Evolutionary conservation across 2,888 invertebrate species (phyloP).

Genomic region (Drosophila limbata): DNA sequence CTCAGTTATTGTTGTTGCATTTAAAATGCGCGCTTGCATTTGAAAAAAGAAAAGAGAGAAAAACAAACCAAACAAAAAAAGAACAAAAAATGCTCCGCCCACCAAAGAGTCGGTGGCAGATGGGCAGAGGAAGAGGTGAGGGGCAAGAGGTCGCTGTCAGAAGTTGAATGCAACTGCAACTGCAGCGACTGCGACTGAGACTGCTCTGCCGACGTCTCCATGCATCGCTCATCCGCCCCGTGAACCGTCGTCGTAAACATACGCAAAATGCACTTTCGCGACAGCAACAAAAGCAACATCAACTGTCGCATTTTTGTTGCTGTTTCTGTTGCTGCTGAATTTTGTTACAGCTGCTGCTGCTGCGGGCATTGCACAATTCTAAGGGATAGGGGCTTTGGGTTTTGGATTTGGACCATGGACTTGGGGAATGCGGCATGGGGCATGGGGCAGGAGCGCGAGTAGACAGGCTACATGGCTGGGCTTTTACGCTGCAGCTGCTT

Average conservation of each 20-base stretch:
- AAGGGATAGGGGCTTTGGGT: constrained; percentile 22
- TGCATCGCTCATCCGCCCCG: constrained; percentile 75
- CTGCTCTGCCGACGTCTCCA: constrained; percentile 49
- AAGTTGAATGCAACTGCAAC: constrained; percentile 65
- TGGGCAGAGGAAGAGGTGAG: not conserved
- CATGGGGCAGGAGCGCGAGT: constrained; percentile 9
- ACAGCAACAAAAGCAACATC: constrained; percentile 52
- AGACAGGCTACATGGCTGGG: constrained; percentile 70
- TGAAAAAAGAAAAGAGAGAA: constrained; percentile 59
- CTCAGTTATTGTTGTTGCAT: constrained; percentile 62
- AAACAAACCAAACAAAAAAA: constrained; percentile 67
- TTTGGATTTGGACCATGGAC: constrained; percentile 20
- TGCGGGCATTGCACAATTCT: constrained; percentile 38
- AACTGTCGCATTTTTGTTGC: constrained; percentile 67
- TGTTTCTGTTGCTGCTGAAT: constrained; percentile 32
- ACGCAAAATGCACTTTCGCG: constrained; percentile 71
- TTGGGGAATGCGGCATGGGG: not conserved
- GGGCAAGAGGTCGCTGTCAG: constrained; percentile 43
- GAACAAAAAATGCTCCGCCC: constrained; percentile 84
- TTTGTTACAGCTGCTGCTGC: constrained; percentile 59
- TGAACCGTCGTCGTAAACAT: constrained; percentile 31
- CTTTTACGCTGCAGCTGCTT: constrained; percentile 77
- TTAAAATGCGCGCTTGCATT: constrained; percentile 85
- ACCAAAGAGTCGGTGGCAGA: constrained; percentile 31
- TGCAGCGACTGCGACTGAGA: constrained; percentile 37